Percentiles rank a stretch among this genome's conserved stretches.
phyloP scores from a whole-genome alignment of 2,888 invertebrate species.

The Pharmacophagus antenor region DNA sequence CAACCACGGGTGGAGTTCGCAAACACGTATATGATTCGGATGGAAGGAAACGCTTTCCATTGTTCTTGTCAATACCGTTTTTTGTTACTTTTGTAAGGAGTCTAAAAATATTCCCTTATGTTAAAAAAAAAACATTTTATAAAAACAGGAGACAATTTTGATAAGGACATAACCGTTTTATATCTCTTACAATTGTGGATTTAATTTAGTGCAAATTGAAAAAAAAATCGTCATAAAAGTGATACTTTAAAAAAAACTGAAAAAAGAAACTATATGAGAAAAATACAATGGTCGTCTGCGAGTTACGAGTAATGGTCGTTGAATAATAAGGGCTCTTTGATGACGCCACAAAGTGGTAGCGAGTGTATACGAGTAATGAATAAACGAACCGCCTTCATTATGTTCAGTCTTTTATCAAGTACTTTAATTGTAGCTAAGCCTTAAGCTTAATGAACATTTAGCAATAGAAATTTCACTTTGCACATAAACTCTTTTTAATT shows the following conservation, averaged over 20 bases:
- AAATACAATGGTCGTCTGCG: constrained; percentile 15
- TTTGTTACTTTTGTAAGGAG: background rate
- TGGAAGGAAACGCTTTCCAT: constrained; percentile 1
- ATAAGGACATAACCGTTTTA: too few species aligned
- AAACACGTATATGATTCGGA: background rate
- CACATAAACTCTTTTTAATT: background rate
- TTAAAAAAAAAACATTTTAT: too few species aligned
- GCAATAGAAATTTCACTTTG: background rate
- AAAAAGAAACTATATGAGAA: background rate
- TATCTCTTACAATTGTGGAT: too few species aligned
- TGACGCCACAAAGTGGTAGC: constrained; percentile 20
- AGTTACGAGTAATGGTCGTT: constrained; percentile 22
- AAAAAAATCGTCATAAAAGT: background rate
- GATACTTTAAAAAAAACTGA: background rate
- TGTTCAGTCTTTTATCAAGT: constrained; percentile 18
- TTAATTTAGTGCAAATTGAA: too few species aligned
- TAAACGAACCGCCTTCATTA: constrained; percentile 20
- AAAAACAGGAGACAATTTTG: too few species aligned
- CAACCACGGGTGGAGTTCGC: constrained; percentile 13
- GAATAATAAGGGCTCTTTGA: constrained; percentile 21
- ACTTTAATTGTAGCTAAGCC: constrained; percentile 19
- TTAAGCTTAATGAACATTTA: background rate
- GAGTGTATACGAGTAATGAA: constrained; percentile 19
- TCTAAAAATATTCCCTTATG: too few species aligned
- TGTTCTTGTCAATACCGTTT: background rate